Base-by-base conservation (phyloP, 2,888 invertebrate species). In the Nemotelus nigrinus region DNA sequence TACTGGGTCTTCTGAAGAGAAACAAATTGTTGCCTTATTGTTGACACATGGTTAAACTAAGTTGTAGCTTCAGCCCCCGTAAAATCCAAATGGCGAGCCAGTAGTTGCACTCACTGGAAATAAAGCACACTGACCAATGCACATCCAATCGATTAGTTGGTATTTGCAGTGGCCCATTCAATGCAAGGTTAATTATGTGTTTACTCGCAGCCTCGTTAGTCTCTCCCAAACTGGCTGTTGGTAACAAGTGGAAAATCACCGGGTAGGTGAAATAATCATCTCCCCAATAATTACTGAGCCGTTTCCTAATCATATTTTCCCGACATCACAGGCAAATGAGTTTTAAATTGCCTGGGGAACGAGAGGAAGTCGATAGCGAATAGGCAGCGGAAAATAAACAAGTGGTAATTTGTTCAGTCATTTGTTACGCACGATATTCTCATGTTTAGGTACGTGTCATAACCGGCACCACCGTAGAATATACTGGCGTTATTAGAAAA, bases 341-440 rank as follows among this genome's bases (percentile, higher is more conserved):
- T 60, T 74, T 74, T 74, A 74, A 74, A 74, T 60, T 74, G 63
- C 60, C 60, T 25, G 25, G 25, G 25, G 25, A 25, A 25, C 25
- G 44, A 60, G 63, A 41, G 41, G 39, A 57, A 39, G 58, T 72
- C 47, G 39, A 68, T 41, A 41, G 47, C 44, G 63, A 47, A 47
- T 48, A 10, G 55, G 39, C 63, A 72, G 39, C n/a, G 58, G 45
- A 72, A 45, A 57, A 58, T 45, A 74, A 74, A 63, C 74, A 74
- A 60, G 60, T 48, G 60, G 74, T 48, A 74, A 74, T 70, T 60
- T 74, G 60, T 63, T 43, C 60, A 58, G 74, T 63, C 74, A 60
- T 74, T 74, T 60, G 74, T 74, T 60, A 60, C 39, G 74, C 60
- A 74, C 48, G 60, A 39, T 74, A 47, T 74, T 48, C 48, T 48